Evolutionary conservation across 2,113 vertebrate species (phyloP), one percentile per base, ranked within the genome.

Genomic region (Petrocephalus zakoni): DNA sequence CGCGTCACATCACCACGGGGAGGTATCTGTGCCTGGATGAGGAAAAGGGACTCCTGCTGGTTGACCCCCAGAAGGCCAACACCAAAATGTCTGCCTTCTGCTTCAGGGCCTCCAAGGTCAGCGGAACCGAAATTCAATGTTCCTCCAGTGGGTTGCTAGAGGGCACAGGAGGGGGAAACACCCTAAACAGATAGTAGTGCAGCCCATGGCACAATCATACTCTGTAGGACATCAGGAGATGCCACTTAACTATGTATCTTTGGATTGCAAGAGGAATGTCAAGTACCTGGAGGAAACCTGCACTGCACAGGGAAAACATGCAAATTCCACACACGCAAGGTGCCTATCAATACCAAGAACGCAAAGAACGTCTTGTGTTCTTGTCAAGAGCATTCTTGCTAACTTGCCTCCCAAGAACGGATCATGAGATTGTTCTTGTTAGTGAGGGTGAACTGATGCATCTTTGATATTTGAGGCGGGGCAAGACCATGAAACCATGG

Each of bases 1-100:
- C 97, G 84, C 96, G 97, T 17, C 97, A 98, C 55, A 97, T 98
- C 87, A 98, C 97, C 52, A 98, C 97, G 0, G 97, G 97, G 13
- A 91, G 95, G 64, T 98, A 98, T 91, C 93, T 98, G 92, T 96
- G 92, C 0, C 95, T 97, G 87, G 96, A 96, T 0, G 97, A 98
- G 81, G 97, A 98, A 91, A 97, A 97, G 87, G 97, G 97, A 9
- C 95, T 98, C 68, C 87, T 97, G 78, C 92, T 98, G 88, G 95
- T 98, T 1, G 97, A 98, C 1, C 94, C 96, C 0, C 96, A 96
- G 90, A 97, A 97, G 86, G 96, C 97, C 2, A 95, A 96, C 92
- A 97, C 96, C 88, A 97, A 97, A 93, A 95, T 96, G 88, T 95
- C 97, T 0, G 96, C 97, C 15, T 98, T 98, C 92, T 97, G 97